Evolutionary conservation across 1,140 invertebrate genomes (phyloP).

Genomic region (Dendroctonus ponderosae): DNA sequence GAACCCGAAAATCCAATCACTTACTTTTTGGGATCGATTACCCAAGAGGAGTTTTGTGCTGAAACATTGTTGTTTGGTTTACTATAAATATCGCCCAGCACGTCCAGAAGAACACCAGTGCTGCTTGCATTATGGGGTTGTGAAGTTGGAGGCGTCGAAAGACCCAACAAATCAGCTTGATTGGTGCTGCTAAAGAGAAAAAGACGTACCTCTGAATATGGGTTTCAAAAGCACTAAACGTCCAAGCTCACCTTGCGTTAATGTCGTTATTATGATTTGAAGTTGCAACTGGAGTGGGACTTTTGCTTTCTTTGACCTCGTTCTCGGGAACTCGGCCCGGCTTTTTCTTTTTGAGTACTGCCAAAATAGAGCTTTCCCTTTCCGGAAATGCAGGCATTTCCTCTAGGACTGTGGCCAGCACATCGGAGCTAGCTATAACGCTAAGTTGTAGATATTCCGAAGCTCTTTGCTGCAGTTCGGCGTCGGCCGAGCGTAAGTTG

Average conservation of each 20-base stretch:
- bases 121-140: conserved; percentile 61
- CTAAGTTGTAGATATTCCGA: conserved; percentile 97
- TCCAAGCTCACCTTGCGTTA: conserved; percentile 55
- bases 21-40: conserved; percentile 38
- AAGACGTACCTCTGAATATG: no score
- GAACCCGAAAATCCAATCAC: conserved; percentile 19
- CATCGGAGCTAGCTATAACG: conserved; percentile 94
- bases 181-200: conserved; percentile 53
- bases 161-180: conserved; percentile 80
- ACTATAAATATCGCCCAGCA: conserved; percentile 83
- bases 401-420: conserved; percentile 96
- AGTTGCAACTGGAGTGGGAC: conserved; percentile 63
- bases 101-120: conserved; percentile 82
- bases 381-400: conserved; percentile 99
- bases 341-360: conserved; percentile 98
- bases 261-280: conserved; percentile 61
- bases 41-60: conserved; percentile 40
- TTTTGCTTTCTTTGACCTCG: conserved; percentile 77
- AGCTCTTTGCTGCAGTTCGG: conserved; percentile 96
- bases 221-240: neutral
- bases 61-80: conserved; percentile 64
- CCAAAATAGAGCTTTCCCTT: conserved; percentile 95
- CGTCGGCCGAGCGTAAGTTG: conserved; percentile 95
- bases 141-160: conserved; percentile 76
- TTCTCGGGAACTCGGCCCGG: conserved; percentile 85